Evolutionary conservation across 2,888 invertebrate species (phyloP).

Genomic region (Pardosa pseudoannulata): DNA sequence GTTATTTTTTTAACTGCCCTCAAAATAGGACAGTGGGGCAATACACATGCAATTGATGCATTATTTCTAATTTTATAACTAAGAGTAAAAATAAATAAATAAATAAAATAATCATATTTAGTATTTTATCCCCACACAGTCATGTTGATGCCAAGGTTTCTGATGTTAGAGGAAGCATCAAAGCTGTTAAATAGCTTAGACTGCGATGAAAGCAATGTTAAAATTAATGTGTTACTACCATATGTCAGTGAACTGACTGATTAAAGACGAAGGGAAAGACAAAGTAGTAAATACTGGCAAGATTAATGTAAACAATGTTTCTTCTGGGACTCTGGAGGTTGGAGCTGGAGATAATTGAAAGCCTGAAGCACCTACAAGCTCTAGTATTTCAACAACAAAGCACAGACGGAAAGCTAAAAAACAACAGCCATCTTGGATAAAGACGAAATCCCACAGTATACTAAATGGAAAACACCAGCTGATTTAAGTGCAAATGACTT

Average conservation of each 20-base stretch:
- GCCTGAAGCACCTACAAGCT: slow-evolving; percentile 32
- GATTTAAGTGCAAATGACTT: slow-evolving; percentile 37
- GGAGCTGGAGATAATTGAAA: slow-evolving; percentile 41
- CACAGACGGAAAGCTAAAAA: slow-evolving; percentile 24
- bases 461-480: slow-evolving; percentile 25
- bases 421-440: slow-evolving; percentile 10
- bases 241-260: slow-evolving; percentile 30
- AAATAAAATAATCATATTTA: no score
- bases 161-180: no score
- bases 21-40: no score
- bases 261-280: slow-evolving; percentile 24
- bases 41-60: no score
- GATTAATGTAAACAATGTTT: slow-evolving; percentile 13
- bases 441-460: slow-evolving; percentile 20
- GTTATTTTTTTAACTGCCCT: no score
- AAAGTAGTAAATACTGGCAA: slow-evolving; percentile 27
- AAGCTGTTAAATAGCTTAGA: no score
- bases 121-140: no score
- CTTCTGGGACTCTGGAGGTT: slow-evolving; percentile 16
- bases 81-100: no score
- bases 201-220: no score
- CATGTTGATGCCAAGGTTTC: no score
- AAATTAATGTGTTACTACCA: no score
- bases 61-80: no score
- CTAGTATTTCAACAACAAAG: slow-evolving; percentile 38